Percentiles rank a stretch among this genome's conserved stretches.
These are phyloP conservation scores for Caenorhabditis panamensis DNA, from an alignment of 2,888 invertebrate species.

Conservation along the genomic window DNA sequence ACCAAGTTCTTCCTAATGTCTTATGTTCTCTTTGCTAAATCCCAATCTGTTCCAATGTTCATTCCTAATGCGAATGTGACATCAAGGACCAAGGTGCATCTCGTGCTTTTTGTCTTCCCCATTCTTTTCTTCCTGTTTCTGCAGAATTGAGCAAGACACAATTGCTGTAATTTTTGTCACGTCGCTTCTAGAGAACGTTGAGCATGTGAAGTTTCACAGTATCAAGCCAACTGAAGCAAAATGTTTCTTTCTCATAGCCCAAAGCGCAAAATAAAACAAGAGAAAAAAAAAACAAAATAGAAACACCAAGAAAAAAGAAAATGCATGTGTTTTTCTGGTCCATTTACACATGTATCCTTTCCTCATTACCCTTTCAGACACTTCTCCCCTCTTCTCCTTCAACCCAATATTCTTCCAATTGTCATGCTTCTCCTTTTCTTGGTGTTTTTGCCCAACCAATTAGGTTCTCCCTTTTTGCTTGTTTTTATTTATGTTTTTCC, in stretches of 20 bases:
- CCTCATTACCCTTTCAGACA: neutral
- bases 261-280: too few relatives aligned
- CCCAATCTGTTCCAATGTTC: too few relatives aligned
- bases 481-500: too few relatives aligned
- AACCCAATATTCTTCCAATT: neutral
- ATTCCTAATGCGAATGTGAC: too few relatives aligned
- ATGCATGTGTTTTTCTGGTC: constrained; percentile 2
- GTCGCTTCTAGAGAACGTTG: too few relatives aligned
- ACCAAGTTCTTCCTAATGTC: too few relatives aligned
- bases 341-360: neutral
- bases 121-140: neutral
- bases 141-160: constrained; percentile 1
- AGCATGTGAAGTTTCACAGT: too few relatives aligned
- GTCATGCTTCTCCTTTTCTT: neutral
- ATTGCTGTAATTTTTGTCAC: too few relatives aligned
- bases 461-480: neutral
- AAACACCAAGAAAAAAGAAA: neutral
- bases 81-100: constrained; percentile 1
- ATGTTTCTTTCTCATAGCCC: too few relatives aligned
- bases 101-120: neutral
- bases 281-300: too few relatives aligned
- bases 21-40: too few relatives aligned
- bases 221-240: too few relatives aligned
- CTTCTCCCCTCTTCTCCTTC: neutral
- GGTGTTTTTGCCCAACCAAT: neutral